phyloP scores from a whole-genome alignment of 1,140 invertebrate genomes.

The Bombyx mandarina region DNA sequence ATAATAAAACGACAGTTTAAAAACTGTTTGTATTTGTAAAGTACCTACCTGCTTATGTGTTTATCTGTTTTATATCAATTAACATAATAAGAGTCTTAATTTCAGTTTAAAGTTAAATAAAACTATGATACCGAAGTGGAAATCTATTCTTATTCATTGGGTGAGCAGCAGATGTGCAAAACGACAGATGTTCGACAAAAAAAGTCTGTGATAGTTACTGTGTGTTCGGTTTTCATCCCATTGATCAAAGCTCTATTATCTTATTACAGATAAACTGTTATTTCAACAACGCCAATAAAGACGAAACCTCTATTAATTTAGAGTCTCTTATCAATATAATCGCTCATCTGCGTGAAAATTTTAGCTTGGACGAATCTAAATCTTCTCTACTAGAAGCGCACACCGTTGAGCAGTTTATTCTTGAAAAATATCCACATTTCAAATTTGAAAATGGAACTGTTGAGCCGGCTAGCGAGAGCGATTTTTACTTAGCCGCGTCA shows the following conservation, averaged over 20 bases:
- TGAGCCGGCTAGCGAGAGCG: slow-evolving; percentile 33
- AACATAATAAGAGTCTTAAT: not conserved
- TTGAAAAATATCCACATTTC: slow-evolving; percentile 54
- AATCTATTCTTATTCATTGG: slow-evolving; percentile 52
- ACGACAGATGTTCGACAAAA: slow-evolving; percentile 3
- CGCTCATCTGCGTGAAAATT: slow-evolving; percentile 44
- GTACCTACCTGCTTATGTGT: not conserved
- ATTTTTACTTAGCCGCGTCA: slow-evolving; percentile 45
- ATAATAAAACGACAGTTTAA: slow-evolving; percentile 14
- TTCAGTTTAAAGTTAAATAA: not conserved
- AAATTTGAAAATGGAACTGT: slow-evolving; percentile 49
- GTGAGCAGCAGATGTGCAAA: slow-evolving; percentile 31
- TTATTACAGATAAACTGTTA: slow-evolving; percentile 57
- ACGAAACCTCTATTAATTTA: slow-evolving; percentile 25
- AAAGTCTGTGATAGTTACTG: not conserved
- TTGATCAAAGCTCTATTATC: slow-evolving; percentile 1
- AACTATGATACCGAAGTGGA: slow-evolving; percentile 55
- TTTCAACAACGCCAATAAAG: slow-evolving; percentile 31
- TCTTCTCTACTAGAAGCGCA: slow-evolving; percentile 49
- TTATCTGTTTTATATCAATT: not conserved
- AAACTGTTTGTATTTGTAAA: slow-evolving; percentile 32
- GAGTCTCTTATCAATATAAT: slow-evolving; percentile 46
- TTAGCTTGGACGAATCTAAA: slow-evolving; percentile 50
- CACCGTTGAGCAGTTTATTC: slow-evolving; percentile 47
- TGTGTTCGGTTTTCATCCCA: not conserved